Percentiles rank a stretch among this genome's conserved stretches.
phyloP scores from a whole-genome alignment of 2,797 vertebrate species.

The Huso huso region DNA sequence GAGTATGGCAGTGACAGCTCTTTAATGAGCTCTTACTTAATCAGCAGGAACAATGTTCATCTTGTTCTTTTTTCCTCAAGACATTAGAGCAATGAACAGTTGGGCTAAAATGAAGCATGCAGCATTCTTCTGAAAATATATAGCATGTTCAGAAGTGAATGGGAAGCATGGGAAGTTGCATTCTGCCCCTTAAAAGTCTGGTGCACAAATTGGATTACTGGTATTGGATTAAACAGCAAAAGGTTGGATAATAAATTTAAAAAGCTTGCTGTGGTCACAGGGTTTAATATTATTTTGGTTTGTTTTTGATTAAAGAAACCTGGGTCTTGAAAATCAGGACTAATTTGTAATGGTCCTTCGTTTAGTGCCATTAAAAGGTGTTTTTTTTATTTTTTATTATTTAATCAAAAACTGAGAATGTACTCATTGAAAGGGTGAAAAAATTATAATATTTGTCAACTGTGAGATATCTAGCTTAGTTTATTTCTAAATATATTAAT shows the following conservation, averaged over 20 bases:
- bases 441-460: no score
- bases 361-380: constrained; percentile 53
- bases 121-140: constrained; percentile 81
- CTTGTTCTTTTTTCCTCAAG: constrained; percentile 79
- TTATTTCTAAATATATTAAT: no score
- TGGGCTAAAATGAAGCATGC: constrained; percentile 71
- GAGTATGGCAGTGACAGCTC: constrained; percentile 80
- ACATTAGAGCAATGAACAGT: constrained; percentile 73
- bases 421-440: no score
- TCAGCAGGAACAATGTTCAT: constrained; percentile 95
- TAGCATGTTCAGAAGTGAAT: constrained; percentile 80
- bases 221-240: constrained; percentile 97
- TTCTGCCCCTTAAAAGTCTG: constrained; percentile 84
- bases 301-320: constrained; percentile 69
- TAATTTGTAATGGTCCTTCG: constrained; percentile 94
- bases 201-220: constrained; percentile 98
- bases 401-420: constrained; percentile 31
- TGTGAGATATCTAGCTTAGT: no score
- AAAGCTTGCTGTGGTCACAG: constrained; percentile 82
- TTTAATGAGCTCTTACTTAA: constrained; percentile 98
- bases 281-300: constrained; percentile 79
- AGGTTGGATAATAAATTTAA: constrained; percentile 88
- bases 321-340: constrained; percentile 91
- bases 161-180: constrained; percentile 75
- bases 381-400: constrained; percentile 44